These are phyloP conservation scores for Notoglanidium macrostoma DNA, from an alignment of 2,797 vertebrate species.

Conservation along the genomic window DNA sequence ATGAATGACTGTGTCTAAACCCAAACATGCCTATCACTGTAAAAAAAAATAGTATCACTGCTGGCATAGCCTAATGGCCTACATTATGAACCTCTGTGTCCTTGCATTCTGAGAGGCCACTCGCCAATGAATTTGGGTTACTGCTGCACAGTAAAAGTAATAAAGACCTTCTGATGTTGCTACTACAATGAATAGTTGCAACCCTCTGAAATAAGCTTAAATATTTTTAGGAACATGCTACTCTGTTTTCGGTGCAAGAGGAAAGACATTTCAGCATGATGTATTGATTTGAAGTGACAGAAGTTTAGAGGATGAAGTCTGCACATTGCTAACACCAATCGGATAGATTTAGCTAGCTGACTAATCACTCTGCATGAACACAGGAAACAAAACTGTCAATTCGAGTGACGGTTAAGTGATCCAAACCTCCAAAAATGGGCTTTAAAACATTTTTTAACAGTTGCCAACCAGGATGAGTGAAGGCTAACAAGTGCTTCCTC, in stretches of 20 bases:
- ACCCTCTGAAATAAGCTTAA: background rate
- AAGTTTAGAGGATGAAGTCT: background rate
- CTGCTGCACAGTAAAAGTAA: background rate
- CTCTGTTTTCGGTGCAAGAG: background rate
- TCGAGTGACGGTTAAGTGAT: background rate
- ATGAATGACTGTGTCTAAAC: slow-evolving; percentile 39
- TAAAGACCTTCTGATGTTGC: background rate
- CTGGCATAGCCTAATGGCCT: slow-evolving; percentile 11
- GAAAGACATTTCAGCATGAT: background rate
- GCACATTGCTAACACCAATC: background rate
- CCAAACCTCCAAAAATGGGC: background rate
- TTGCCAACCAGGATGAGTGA: background rate
- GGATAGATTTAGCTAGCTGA: background rate
- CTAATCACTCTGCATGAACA: background rate
- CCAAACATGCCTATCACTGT: slow-evolving; percentile 20
- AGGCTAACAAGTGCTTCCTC: background rate
- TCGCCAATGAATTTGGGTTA: background rate
- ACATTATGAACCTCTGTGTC: slow-evolving; percentile 34
- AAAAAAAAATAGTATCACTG: slow-evolving; percentile 27
- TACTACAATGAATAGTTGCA: background rate
- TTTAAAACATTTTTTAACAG: background rate
- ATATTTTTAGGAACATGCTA: background rate
- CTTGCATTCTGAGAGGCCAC: slow-evolving; percentile 8
- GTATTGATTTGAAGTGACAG: background rate
- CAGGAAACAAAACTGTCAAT: background rate